Base-by-base conservation (phyloP, 2,888 invertebrate species). In the Eupithecia subfuscata region DNA sequence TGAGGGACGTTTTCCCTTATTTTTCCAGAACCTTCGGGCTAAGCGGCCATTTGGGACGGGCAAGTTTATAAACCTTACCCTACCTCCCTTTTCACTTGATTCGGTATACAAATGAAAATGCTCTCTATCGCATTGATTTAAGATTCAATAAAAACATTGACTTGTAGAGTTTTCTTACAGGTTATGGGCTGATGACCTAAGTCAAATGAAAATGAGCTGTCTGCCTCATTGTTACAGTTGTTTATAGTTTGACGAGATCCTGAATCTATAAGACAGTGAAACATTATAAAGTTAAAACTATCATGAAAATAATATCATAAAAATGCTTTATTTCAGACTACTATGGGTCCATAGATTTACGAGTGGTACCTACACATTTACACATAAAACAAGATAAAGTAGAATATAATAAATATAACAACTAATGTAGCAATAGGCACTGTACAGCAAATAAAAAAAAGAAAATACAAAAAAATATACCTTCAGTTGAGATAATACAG, bases 1-100 rank as follows among this genome's bases (percentile, higher is more conserved):
- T 91, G 92, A 91, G 91, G 87, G 89, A 88, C 89, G 87, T 86
- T 91, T 91, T 87, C 90, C 88, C 88, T 89, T 89, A 89, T 90
- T 89, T 87, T 83, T 85, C 85, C 84, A 85, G 86, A 86, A 73
- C 89, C 87, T 88, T 86, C 80, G 85, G 87, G 87, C 89, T 93
- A 93, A 93, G 90, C 89, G 91, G 92, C 85, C 93, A 83, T 86
- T 79, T 78, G 94, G 93, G 94, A 93, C 85, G 82, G 82, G 79
- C 85, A 86, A 87, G 87, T 91, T 89, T 89, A 87, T 86, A 88
- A 86, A 82, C 85, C 88, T 86, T 64, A 68, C 73, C 86, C 83
- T 85, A 69, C 40, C 68, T 43, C 82, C 84, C 85, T 84, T 85
- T 83, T 73, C 72, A 73, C 73, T 74, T 48, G 40, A 30, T 67